Evolutionary conservation across 2,113 vertebrate genomes (phyloP).

Genomic region (Campylomormyrus tamandua): DNA sequence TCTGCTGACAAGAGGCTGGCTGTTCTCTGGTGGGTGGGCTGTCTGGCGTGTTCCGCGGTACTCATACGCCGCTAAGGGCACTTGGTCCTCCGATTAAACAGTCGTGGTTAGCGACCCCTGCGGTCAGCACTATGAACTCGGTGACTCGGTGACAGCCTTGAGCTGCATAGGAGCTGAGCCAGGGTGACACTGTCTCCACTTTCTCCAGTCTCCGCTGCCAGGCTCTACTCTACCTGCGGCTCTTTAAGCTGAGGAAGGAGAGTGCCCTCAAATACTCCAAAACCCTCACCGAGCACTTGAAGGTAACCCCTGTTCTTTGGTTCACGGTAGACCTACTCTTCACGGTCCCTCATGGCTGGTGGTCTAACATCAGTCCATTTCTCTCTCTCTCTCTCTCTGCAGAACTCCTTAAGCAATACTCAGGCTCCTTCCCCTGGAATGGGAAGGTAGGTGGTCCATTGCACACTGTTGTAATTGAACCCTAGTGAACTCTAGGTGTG

Average conservation of each 20-base stretch:
- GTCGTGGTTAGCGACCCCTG: background rate
- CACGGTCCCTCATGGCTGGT: background rate
- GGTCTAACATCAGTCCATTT: background rate
- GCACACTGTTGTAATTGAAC: background rate
- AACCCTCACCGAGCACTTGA: conserved; percentile 94
- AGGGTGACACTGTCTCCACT: background rate
- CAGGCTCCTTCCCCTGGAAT: conserved; percentile 96
- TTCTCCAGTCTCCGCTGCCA: conserved; percentile 65
- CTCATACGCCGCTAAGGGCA: background rate
- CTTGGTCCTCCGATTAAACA: background rate
- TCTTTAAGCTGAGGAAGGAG: conserved; percentile 97
- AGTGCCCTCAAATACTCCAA: conserved; percentile 97
- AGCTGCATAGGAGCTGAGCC: background rate
- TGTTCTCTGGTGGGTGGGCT: conserved; percentile 79
- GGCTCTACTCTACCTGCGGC: conserved; percentile 87
- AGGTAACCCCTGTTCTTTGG: conserved; percentile 58
- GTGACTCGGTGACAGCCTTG: background rate
- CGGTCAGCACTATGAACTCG: background rate
- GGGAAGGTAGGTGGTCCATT: conserved; percentile 74
- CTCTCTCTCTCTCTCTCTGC: conserved; percentile 3
- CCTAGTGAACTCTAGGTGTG: background rate
- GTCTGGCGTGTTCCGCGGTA: background rate
- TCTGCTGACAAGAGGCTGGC: conserved; percentile 91
- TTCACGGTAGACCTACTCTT: background rate
- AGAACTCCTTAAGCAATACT: conserved; percentile 97